Base-by-base conservation (phyloP, 1,140 invertebrate genomes). In the Lycorma delicatula region DNA sequence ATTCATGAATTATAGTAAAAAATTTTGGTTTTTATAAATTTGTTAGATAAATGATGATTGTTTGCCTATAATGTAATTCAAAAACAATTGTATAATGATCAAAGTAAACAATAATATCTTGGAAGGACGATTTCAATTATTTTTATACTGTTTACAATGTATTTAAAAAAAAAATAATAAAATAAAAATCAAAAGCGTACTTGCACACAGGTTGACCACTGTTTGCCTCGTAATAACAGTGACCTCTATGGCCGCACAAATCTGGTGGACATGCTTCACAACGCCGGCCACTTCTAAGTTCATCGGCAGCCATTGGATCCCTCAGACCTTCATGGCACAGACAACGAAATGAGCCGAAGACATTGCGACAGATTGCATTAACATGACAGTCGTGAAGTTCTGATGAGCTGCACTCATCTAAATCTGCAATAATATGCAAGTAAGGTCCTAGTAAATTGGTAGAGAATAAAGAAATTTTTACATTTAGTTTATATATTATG, bases 311-410 rank as follows among this genome's bases (percentile, higher is more conserved):
- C 71, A 81, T 82, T 12, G 81, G 81, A 74, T 91, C 89, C 25
- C 84, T 81, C 22, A 86, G 86, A 3, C 92, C 92, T 7, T 81
- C 71, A 4, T 81, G 81, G 67, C 94, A 98, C 3, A 76, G 75
- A 65, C 95, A 98, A 36, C 79, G 83, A 67, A 93, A 98, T 6
- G 85, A 85, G 12, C 94, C 94, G 77, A 91, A 93, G 1, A 81
- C 82, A 70, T 98, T 98, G 27, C 83, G 82, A 72, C 96, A 98
- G 1, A 75, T 79, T 51, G 88, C 93, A 49, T 87, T 79, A 9
- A 82, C 78, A 62, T 92, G 86, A 66, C 96, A 99, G 70, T 98
- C 95, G 69, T 98, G 91, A 9, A 94, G 70, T 49, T 94, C 91
- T 7, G 80, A 69, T 0, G 85, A 84, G 0, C 82, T 78, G 65